Base-by-base conservation (phyloP, 2,888 invertebrate species). In the Dolichopus griseipennis region DNA sequence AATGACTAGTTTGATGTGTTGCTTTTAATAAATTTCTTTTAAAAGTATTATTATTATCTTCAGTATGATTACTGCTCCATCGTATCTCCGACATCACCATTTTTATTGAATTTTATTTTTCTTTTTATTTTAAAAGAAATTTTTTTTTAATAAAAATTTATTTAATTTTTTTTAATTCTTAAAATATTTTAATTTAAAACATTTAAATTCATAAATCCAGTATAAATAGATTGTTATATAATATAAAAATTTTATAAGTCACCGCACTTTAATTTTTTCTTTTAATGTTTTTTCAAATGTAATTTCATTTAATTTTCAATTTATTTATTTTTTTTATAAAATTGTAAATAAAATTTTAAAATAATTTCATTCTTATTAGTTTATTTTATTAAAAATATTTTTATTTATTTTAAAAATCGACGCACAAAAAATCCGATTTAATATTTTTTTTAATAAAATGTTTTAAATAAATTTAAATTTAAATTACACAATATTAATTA, bases 81-180 rank as follows among this genome's bases (percentile, higher is more conserved):
- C 77, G 80, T 76, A 81, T 74, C 77, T 81, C 81, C 76, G 81
- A 81, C 81, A 81, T 81, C 78, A 81, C 81, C 81, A 81, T 81
- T 78, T n/a, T 79, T 81, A 74, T 77, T 65, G 18, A 8, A 66
- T 33, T 12, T 27, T 20, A 61, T 43, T 66, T 66, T 21, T 27
- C n/a, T 62, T 62, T 61, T 7, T 62, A 15, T 37, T 63, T 64
- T 61, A 66, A 33, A n/a, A n/a, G n/a, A n/a, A n/a, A n/a, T n/a
- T n/a, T n/a, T n/a, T n/a, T n/a, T 27, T 34, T 21, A 64, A 43
- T 34, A 69, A 61, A 64, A 69, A 65, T 34, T 34, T n/a, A 34
- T 7, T 10, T 15, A 68, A 67, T 65, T 20, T 65, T 21, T 43
- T 43, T 27, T 65, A 18, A 64, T n/a, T 62, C 61, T n/a, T 62